These are phyloP conservation scores for Thalpophila matura DNA, from an alignment of 2,888 invertebrate genomes.

Conservation along the genomic window DNA sequence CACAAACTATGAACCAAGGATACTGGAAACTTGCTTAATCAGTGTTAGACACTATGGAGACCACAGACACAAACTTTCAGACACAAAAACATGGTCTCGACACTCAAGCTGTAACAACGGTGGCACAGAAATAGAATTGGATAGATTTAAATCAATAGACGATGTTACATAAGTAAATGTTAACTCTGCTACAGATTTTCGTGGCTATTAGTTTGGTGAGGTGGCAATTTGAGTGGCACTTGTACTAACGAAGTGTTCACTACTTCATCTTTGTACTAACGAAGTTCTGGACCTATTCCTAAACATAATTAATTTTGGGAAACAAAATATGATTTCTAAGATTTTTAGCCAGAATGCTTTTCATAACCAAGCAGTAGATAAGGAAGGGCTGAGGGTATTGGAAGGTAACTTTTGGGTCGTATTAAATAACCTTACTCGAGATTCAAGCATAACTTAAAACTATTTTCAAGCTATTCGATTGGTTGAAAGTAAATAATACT, in stretches of 20 bases:
- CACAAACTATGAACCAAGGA: slow-evolving; percentile 44
- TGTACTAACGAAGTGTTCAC: too few species aligned
- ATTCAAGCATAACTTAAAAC: too few species aligned
- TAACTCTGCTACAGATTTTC: neutral
- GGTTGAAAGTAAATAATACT: too few species aligned
- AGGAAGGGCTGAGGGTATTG: too few species aligned
- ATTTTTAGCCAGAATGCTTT: neutral
- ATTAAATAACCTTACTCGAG: too few species aligned
- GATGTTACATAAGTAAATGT: slow-evolving; percentile 11
- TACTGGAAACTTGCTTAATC: slow-evolving; percentile 54
- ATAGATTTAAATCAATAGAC: slow-evolving; percentile 26
- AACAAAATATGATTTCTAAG: neutral
- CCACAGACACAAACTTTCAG: slow-evolving; percentile 45
- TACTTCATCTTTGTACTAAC: neutral
- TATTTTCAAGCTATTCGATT: too few species aligned
- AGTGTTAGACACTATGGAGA: slow-evolving; percentile 48
- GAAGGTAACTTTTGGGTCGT: too few species aligned
- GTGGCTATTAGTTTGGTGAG: neutral
- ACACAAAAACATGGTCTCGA: slow-evolving; percentile 53
- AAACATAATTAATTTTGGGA: too few species aligned
- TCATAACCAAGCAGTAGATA: neutral
- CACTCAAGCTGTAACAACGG: slow-evolving; percentile 38
- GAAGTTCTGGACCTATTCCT: neutral
- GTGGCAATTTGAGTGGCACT: neutral
- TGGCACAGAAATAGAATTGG: slow-evolving; percentile 5